Evolutionary conservation across 2,888 invertebrate genomes (phyloP).

Genomic region (Craniophora ligustri): DNA sequence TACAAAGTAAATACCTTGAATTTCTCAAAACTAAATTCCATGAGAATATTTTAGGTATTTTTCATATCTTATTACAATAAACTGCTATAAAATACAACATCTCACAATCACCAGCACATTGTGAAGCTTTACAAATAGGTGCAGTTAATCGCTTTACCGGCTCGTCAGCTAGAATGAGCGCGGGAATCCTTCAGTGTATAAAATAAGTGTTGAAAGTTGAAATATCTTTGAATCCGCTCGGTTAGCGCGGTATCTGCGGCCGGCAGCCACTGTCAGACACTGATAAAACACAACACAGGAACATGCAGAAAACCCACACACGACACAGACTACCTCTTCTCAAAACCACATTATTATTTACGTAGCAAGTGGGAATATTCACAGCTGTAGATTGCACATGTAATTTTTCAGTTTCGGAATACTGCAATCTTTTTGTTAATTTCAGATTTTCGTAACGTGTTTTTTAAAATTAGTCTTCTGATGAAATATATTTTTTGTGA

Average conservation of each 20-base stretch:
- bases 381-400: too few species aligned
- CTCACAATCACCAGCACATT: background rate
- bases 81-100: background rate
- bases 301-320: conserved; percentile 4
- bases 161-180: conserved; percentile 43
- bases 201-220: conserved; percentile 69
- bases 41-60: too few species aligned
- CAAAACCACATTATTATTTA: background rate
- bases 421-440: background rate
- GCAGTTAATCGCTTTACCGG: conserved; percentile 26
- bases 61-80: background rate
- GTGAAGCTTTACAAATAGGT: conserved; percentile 6
- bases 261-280: conserved; percentile 63
- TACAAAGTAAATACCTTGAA: too few species aligned
- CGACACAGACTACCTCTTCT: background rate
- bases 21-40: too few species aligned
- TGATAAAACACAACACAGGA: conserved; percentile 57
- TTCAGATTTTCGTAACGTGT: background rate
- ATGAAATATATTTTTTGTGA: background rate
- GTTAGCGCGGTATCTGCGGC: conserved; percentile 60
- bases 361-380: background rate
- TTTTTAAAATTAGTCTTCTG: conserved; percentile 8
- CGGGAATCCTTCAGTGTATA: conserved; percentile 56
- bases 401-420: background rate
- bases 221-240: conserved; percentile 62